A percentile compares a stretch with the other conserved stretches of the same genome.
Conservation (phyloP, 2,888 invertebrate genomes). For the Mechanitis messenoides region DNA sequence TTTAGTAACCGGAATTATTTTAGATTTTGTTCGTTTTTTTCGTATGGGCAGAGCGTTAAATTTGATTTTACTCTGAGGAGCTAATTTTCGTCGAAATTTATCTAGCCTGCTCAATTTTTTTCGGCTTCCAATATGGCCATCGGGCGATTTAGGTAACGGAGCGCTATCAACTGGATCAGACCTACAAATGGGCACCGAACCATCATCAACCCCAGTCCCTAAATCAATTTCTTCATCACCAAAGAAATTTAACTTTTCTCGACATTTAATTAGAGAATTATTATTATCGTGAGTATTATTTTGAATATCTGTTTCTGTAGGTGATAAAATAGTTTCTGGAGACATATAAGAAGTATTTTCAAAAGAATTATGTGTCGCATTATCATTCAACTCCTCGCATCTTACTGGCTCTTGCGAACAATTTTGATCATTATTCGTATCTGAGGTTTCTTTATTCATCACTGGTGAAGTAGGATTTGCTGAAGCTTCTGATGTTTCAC, state of each 20-base stretch:
- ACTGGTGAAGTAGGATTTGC: not conserved
- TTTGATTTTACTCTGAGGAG: constrained; percentile 53
- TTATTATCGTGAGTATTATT: not conserved
- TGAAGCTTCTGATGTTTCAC: not conserved
- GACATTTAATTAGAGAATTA: not conserved
- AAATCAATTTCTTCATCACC: not conserved
- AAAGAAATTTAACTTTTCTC: constrained; percentile 5
- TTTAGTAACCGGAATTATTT: constrained; percentile 26
- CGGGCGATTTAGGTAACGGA: constrained; percentile 6
- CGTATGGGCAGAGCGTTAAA: constrained; percentile 25
- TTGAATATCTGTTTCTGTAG: not conserved
- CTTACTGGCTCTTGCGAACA: not conserved
- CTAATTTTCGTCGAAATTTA: constrained; percentile 45
- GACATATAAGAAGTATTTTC: not conserved
- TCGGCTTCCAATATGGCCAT: constrained; percentile 28
- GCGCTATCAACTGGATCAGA: constrained; percentile 7
- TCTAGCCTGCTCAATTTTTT: constrained; percentile 49
- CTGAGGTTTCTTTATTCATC: not conserved
- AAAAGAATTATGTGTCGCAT: not conserved
- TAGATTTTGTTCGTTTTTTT: constrained; percentile 33
- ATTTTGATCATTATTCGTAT: not conserved
- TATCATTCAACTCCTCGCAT: not conserved
- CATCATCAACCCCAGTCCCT: constrained; percentile 10
- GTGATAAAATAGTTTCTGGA: not conserved
- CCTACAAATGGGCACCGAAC: constrained; percentile 7